Evolutionary conservation across 2,888 invertebrate genomes (phyloP), one percentile per base, ranked within the genome.

Genomic region (Orthosia gracilis): DNA sequence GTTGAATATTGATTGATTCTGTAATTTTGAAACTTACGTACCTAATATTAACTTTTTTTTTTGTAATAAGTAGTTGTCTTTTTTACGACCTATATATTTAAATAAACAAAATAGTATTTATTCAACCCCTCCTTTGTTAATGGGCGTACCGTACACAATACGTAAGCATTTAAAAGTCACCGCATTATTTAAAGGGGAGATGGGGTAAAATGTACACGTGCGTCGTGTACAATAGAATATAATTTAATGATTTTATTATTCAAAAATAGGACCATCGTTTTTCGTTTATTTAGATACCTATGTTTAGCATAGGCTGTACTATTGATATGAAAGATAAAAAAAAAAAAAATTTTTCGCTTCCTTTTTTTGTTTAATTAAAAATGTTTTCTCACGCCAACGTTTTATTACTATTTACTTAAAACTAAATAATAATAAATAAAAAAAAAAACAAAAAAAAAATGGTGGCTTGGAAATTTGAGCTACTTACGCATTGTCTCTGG

Each of bases 181-280:
- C 23, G 18, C n/a, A 13, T 21, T 31, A 50, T 45, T 61, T 63
- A 26, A 55, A 78, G 66, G 81, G 81, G 70, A 76, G 76, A n/a
- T 67, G 26, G 80, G 66, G 57, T 26, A 15, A 66, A 57, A 62
- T 18, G 17, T 21, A 45, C 55, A 66, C 26, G 21, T 13, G 31
- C 26, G 26, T 26, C 11, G n/a, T n/a, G 15, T 26, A 52, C 12
- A 52, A 45, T 26, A 17, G 17, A 66, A 52, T 1, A 12, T 68
- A 3, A 65, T 52, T 52, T n/a, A 23, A 66, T 70, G 68, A 11
- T 69, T 58, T 58, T 67, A 52, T 59, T 49, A 62, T 23, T 54
- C 49, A 74, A 26, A 61, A 21, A 15, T 15, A 23, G 4, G 21
- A 13, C 15, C 17, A 70, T 13, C 9, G n/a, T n/a, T 70, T 15